Evolutionary conservation across 92 coral and sea anemone species (phyloP), one percentile per base, ranked within the genome.

Genomic region (Pocillopora grandis): DNA sequence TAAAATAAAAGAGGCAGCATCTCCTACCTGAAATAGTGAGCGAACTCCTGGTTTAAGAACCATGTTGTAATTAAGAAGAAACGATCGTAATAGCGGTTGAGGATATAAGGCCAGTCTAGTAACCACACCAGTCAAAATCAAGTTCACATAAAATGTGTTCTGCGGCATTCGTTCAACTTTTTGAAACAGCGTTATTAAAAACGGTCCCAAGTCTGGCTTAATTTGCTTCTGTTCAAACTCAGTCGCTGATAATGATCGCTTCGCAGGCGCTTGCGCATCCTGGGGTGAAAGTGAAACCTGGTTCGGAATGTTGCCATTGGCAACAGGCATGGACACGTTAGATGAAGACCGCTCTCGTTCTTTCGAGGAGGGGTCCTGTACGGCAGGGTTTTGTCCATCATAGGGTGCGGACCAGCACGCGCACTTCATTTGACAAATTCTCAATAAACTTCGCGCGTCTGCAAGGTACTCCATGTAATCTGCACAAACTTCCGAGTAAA

Each of bases 11-110:
- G 1, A 33, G 31, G 42, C 2, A 10, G 1, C 36, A 12, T 36
- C 13, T 12, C 97, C 11, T 56, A 94, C 99, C 99, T 97, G 99
- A 79, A 97, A 97, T 8, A 97, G 80, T 27, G 99, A 97, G 58
- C 95, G 92, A 3, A 97, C 99, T 35, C 98, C 98, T 17, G 99
- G 99, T 80, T 97, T 95, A 16, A 97, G 94, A 52, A 97, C 97
- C 91, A 97, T 91, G 89, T 95, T 97, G 89, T 97, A 95, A 82
- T 97, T 97, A 13, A 97, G 85, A 63, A 97, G 86, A 75, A 97
- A 97, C 67, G 99, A 97, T 61, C 94, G 93, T 57, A 97, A 91
- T 65, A 97, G 89, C 19, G 99, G 99, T 76, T 97, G 99, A 14
- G 99, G 99, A 70, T 97, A 97, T 71, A 89, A 75, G 0, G 92